Conservation (phyloP, 2,888 invertebrate genomes). For the Thecocarcelia acutangulata region DNA sequence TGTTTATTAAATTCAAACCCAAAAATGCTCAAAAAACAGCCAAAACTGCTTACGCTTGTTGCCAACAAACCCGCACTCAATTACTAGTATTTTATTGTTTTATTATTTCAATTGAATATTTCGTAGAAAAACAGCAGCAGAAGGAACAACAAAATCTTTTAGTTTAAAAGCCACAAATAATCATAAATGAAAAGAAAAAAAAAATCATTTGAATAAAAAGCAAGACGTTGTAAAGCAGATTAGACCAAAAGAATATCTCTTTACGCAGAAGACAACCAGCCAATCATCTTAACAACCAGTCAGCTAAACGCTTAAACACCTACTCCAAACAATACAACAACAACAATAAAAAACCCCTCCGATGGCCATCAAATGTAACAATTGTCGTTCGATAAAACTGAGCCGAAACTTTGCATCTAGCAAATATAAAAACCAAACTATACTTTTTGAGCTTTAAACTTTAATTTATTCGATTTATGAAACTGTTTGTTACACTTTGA, state of each 20-base stretch:
- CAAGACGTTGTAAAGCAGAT: slow-evolving; percentile 46
- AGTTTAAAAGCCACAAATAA: slow-evolving; percentile 45
- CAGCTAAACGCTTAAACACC: slow-evolving; percentile 61
- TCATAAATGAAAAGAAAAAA: too few relatives aligned
- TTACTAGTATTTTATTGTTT: slow-evolving; percentile 43
- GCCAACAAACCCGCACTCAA: slow-evolving; percentile 6
- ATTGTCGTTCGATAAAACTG: slow-evolving; percentile 74
- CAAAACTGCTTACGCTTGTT: slow-evolving; percentile 30
- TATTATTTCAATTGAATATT: slow-evolving; percentile 55
- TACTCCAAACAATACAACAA: slow-evolving; percentile 20
- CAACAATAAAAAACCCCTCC: background rate
- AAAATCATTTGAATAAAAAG: slow-evolving; percentile 73
- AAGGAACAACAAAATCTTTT: slow-evolving; percentile 10
- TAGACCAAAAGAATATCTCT: slow-evolving; percentile 43
- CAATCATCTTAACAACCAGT: slow-evolving; percentile 72
- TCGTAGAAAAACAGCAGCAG: slow-evolving; percentile 71
- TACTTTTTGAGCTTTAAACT: background rate
- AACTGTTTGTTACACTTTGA: background rate
- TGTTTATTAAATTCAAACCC: slow-evolving; percentile 53
- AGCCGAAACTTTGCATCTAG: slow-evolving; percentile 30
- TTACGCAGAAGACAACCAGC: slow-evolving; percentile 36
- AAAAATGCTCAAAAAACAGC: slow-evolving; percentile 23
- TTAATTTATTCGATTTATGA: background rate
- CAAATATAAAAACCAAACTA: too few relatives aligned
- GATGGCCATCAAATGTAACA: slow-evolving; percentile 78